phyloP scores from a whole-genome alignment of 2,113 vertebrate genomes.

The Ameiurus melas region DNA sequence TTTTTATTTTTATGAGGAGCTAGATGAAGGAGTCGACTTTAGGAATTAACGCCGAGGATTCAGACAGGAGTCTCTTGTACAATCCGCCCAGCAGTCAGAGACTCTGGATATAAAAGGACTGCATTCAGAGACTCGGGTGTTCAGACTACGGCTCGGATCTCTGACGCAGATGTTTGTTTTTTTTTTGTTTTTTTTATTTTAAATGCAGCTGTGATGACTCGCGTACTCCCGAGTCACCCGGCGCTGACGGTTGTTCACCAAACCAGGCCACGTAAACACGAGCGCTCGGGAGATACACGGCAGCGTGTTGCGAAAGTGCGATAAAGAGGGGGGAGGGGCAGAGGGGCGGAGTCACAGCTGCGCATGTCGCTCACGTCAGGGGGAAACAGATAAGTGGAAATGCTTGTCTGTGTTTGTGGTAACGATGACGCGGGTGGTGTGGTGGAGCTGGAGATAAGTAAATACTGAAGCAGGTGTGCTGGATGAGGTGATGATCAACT shows the following conservation, averaged over 20 bases:
- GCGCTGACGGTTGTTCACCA: neutral
- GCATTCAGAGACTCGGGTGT: neutral
- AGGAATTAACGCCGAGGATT: neutral
- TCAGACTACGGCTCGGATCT: neutral
- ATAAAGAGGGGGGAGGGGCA: too few species aligned
- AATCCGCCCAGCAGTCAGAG: neutral
- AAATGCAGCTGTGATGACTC: neutral
- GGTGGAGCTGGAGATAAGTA: too few species aligned
- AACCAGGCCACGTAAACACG: too few species aligned
- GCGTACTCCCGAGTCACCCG: neutral
- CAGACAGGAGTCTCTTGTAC: neutral
- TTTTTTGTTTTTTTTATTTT: neutral
- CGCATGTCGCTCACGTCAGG: neutral
- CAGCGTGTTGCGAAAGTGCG: neutral
- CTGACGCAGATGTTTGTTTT: neutral
- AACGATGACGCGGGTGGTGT: neutral
- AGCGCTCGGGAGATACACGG: neutral
- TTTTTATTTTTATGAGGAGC: too few species aligned
- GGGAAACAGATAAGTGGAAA: neutral
- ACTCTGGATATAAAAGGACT: neutral
- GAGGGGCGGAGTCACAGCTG: neutral
- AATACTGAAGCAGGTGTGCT: neutral
- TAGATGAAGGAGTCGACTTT: neutral
- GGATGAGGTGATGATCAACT: neutral
- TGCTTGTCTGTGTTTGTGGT: neutral